Percentiles rank a stretch among this genome's conserved stretches.
These are phyloP conservation scores for Falco punctatus DNA, from an alignment of 2,113 vertebrate species.

Conservation along the genomic window DNA sequence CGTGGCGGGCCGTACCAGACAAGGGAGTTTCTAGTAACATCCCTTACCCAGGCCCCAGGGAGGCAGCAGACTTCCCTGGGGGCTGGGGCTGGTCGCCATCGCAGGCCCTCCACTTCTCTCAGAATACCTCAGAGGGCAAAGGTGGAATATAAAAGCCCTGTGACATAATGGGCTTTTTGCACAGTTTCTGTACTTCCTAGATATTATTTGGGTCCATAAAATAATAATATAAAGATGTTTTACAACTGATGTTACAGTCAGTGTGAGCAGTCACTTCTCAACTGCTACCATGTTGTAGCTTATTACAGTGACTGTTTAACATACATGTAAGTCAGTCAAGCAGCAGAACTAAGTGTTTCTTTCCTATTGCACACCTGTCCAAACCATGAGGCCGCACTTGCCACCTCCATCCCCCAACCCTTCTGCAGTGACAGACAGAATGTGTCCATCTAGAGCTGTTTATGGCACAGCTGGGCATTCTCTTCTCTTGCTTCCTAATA, in stretches of 20 bases:
- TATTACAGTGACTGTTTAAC: not conserved
- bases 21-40: too few relatives aligned
- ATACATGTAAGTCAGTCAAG: not conserved
- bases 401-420: not conserved
- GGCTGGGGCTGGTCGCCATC: too few relatives aligned
- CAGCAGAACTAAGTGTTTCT: not conserved
- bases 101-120: too few relatives aligned
- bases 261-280: not conserved
- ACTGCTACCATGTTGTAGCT: not conserved
- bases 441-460: not conserved
- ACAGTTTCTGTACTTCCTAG: not conserved
- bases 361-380: too few relatives aligned
- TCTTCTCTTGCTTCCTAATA: not conserved
- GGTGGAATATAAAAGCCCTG: not conserved
- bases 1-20: too few relatives aligned
- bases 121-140: not conserved
- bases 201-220: not conserved
- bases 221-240: not conserved
- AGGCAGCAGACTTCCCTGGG: too few relatives aligned
- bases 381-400: not conserved
- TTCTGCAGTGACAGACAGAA: not conserved
- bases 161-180: not conserved
- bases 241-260: not conserved
- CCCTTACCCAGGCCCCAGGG: too few relatives aligned
- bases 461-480: accelerated